phyloP scores from a whole-genome alignment of 2,113 vertebrate genomes.

The Paratilapia polleni region DNA sequence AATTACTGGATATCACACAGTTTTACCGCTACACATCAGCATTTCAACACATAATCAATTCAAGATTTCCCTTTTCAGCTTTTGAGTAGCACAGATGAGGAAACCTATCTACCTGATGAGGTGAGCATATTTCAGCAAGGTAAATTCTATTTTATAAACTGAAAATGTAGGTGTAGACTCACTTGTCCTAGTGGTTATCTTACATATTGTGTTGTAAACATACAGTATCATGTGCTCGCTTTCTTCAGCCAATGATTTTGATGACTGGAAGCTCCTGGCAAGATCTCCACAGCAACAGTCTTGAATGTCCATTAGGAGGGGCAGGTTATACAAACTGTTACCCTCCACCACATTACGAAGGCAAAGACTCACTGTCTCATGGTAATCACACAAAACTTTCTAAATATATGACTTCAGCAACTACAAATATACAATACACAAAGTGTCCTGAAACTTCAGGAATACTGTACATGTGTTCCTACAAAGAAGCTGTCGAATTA shows the following conservation, averaged over 20 bases:
- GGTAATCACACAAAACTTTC: conserved; percentile 50
- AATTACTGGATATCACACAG: not conserved
- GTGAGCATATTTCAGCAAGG: conserved; percentile 18
- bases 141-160: not conserved
- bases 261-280: conserved; percentile 63
- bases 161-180: too few relatives aligned
- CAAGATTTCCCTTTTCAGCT: conserved; percentile 60
- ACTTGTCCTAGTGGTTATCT: too few relatives aligned
- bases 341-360: conserved; percentile 61
- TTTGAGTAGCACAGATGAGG: conserved; percentile 77
- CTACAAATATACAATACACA: not conserved
- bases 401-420: not conserved
- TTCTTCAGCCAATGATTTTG: conserved; percentile 67
- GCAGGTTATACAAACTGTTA: conserved; percentile 64
- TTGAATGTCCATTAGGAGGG: conserved; percentile 62
- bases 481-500: not conserved
- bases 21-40: not conserved
- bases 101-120: conserved; percentile 73
- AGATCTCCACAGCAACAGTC: conserved; percentile 44
- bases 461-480: not conserved
- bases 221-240: not conserved
- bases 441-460: too few relatives aligned
- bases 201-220: not conserved
- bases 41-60: not conserved
- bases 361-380: conserved; percentile 34